Conservation (phyloP, 2,888 invertebrate species). For the Abrostola triplasia region DNA sequence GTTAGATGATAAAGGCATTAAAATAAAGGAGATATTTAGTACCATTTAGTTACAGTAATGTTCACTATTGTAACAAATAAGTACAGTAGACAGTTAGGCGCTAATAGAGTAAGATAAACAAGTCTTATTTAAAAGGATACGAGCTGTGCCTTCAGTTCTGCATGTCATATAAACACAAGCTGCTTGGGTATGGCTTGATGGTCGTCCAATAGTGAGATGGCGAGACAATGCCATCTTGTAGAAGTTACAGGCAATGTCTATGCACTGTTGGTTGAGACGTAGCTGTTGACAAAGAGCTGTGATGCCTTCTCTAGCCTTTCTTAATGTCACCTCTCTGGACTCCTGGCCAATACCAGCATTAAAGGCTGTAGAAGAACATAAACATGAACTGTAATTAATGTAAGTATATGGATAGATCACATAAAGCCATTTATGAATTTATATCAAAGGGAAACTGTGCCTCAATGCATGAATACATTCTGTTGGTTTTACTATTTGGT, state of each 20-base stretch:
- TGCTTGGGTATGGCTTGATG: conserved; percentile 96
- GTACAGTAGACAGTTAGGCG: too few species aligned
- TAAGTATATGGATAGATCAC: neutral
- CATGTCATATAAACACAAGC: conserved; percentile 99
- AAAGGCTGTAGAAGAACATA: conserved; percentile 88
- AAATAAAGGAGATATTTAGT: too few species aligned
- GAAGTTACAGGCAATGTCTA: conserved; percentile 97
- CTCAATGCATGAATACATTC: too few species aligned
- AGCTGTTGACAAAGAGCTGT: conserved; percentile 95
- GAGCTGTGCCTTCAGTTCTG: conserved; percentile 97
- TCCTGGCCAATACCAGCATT: conserved; percentile 95
- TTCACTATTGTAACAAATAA: too few species aligned
- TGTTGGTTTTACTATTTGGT: too few species aligned
- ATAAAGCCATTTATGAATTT: too few species aligned
- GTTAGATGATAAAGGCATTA: too few species aligned
- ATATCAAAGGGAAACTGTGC: too few species aligned
- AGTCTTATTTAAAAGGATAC: conserved; percentile 89
- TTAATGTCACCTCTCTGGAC: conserved; percentile 96
- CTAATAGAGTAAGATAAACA: too few species aligned
- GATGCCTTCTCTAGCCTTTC: conserved; percentile 96
- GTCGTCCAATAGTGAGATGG: conserved; percentile 96
- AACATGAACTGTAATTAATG: neutral
- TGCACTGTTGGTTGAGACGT: conserved; percentile 95
- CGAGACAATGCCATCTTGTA: conserved; percentile 96
- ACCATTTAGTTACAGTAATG: too few species aligned